Conservation (phyloP, 2,797 vertebrate species). For the Agapornis canus region DNA sequence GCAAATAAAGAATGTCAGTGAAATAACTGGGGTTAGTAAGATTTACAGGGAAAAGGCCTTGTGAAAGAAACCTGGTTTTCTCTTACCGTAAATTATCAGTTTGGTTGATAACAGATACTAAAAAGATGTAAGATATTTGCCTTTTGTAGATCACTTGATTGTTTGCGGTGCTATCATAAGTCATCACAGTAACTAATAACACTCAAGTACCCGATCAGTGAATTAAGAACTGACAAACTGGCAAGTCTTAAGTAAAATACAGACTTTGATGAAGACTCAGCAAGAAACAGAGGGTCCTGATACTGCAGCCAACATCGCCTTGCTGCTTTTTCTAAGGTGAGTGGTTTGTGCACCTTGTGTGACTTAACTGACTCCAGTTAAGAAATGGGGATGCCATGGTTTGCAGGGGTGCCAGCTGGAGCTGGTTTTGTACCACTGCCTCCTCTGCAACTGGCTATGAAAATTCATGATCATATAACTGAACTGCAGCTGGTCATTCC, state of each 20-base stretch:
- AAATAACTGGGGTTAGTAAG: not conserved
- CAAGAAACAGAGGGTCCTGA: not conserved
- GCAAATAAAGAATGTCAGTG: not conserved
- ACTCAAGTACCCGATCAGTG: not conserved
- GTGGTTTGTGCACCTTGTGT: not conserved
- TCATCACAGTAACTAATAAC: not conserved
- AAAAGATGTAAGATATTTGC: not conserved
- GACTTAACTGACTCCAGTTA: not conserved
- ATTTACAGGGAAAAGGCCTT: not conserved
- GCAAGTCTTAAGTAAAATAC: not conserved
- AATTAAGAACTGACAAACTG: not conserved
- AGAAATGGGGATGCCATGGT: not conserved
- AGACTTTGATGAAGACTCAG: not conserved
- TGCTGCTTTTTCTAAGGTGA: not conserved
- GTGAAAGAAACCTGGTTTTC: not conserved
- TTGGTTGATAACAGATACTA: not conserved
- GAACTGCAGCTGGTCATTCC: not conserved
- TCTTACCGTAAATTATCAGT: not conserved
- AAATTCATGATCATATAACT: fast-evolving
- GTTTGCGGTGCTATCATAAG: not conserved
- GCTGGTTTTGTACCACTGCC: not conserved
- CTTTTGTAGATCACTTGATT: not conserved
- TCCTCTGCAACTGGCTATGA: not conserved
- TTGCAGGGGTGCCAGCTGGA: not conserved
- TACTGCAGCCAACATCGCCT: not conserved